Base-by-base conservation (phyloP, 2,113 vertebrate genomes). In the Nyctibius bracteatus region DNA sequence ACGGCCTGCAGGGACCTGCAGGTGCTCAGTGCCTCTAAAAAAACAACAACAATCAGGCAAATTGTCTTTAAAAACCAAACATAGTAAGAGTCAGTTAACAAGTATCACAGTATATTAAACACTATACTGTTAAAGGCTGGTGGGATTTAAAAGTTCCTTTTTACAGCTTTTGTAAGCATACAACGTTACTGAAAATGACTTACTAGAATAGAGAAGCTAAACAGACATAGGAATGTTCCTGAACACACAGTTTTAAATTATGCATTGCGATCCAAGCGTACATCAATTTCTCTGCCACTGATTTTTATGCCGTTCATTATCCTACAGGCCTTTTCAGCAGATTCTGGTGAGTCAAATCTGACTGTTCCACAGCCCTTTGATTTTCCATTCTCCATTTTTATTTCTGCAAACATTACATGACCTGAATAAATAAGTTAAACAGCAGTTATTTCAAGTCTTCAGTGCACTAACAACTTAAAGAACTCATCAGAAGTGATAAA, bases 261-360 rank as follows among this genome's bases (percentile, higher is more conserved):
- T 44, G 99, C 99, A 82, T 99, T 99, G 81, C 99, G 99, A 97
- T 99, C 99, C 92, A 99, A 98, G 93, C 99, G 99, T 83, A 99
- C 99, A 72, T 99, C 99, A 80, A 99, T 99, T 98, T 99, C 99
- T 97, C 99, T 98, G 92, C 99, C 99, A 83, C 98, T 99, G 98
- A 99, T 99, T 98, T 99, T 99, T 91, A 99, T 99, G 97, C 99
- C 99, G 37, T 99, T 99, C 99, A 99, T 99, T 98, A 99, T 98
- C 93, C 99, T 98, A 98, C 99, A 99, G 86, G 99, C 99, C 92
- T 99, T 99, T 94, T 99, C 99, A 4, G 99, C 99, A n/a, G 98
- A 99, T 98, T 99, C 99, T 23, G 99, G 98, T 19, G 98, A 99
- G 95, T 99, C 99, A 91, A 99, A 99, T 88, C 99, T 98, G 85